Percentiles rank a stretch among this genome's conserved stretches.
phyloP scores from a whole-genome alignment of 2,113 vertebrate species.

The Nanorana parkeri region DNA sequence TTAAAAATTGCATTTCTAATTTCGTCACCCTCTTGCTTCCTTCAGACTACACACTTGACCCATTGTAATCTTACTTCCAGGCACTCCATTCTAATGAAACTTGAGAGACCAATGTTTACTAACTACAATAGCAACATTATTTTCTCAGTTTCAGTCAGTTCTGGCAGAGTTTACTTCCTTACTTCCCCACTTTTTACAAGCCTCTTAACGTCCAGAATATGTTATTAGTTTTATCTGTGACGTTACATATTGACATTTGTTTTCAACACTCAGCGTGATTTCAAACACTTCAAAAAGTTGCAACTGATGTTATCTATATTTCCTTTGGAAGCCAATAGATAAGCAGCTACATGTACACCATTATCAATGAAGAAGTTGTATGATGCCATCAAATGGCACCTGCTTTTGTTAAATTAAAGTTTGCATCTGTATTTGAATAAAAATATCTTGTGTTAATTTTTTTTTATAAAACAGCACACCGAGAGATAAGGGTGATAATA shows the following conservation, averaged over 20 bases:
- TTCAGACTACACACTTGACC: neutral
- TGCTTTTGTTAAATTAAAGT: too few species aligned
- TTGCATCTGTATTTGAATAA: too few species aligned
- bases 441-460: too few species aligned
- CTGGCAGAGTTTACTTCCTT: neutral
- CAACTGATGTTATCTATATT: too few species aligned
- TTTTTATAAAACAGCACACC: too few species aligned
- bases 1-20: neutral
- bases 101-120: neutral
- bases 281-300: too few species aligned
- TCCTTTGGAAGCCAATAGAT: too few species aligned
- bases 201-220: neutral
- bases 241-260: neutral
- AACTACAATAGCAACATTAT: neutral
- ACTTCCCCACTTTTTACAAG: constrained; percentile 19
- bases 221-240: neutral
- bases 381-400: too few species aligned
- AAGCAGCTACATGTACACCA: too few species aligned
- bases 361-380: too few species aligned
- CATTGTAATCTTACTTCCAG: neutral
- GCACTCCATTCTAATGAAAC: neutral
- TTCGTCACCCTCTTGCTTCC: neutral
- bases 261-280: neutral
- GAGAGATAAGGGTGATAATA: too few species aligned
- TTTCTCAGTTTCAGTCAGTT: constrained; percentile 1